Evolutionary conservation across 2,888 invertebrate species (phyloP), one percentile per base, ranked within the genome.

Genomic region (Drosophila antonietae): DNA sequence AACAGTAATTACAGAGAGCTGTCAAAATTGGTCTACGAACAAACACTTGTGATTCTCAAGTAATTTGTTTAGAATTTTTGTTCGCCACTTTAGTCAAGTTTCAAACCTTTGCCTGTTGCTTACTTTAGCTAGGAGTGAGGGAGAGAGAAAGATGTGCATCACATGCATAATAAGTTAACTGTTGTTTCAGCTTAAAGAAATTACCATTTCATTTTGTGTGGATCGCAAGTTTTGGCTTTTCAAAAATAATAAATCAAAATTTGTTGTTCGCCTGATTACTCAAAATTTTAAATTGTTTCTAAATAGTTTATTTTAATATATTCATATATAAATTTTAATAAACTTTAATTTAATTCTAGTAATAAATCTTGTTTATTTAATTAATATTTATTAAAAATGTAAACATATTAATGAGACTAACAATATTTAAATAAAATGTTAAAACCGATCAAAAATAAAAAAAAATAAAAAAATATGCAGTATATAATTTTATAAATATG

Each of bases 11-110:
- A 41, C 23, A 28, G 15, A 15, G 33, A 31, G 28, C 37, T 37
- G 37, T 23, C 52, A 23, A 23, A 53, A 53, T 28, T 47, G 15
- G 28, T 28, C 15, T 9, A 9, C 12, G 1, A 14, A 9, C n/a
- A 10, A 39, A 14, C n/a, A 7, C 31, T 46, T 51, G 6, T 33
- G 65, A 71, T 76, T 71, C 72, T 43, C 73, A 73, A 73, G 18
- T 53, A 14, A 9, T 31, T 12, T 35, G 15, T 60, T 47, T 7
- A 5, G 23, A 18, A 6, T 3, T 3, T 0, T 18, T n/a, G 7
- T 5, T 18, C 2, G 23, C 39, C 2, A 4, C 4, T 18, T 20
- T 33, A 57, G 37, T 10, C 4, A 18, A 43, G 64, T 52, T 59
- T 59, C 55, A 20, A 56, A 35, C 41, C 44, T 6, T 3, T 28